Evolutionary conservation across 2,888 invertebrate genomes (phyloP).

Genomic region (Acanthosoma haemorrhoidale): DNA sequence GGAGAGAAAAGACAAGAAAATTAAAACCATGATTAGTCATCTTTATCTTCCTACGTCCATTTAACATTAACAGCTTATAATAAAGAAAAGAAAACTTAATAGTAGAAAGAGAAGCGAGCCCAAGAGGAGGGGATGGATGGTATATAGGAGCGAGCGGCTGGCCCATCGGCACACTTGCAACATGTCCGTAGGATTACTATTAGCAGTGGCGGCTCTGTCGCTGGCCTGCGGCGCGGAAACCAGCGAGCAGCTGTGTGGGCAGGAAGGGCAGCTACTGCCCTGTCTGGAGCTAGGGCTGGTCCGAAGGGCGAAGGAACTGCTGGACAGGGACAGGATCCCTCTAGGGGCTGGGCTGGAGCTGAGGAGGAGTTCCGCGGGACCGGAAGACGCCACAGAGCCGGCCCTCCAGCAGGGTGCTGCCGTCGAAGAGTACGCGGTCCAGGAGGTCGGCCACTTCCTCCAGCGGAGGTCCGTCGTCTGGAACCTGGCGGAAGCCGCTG

Average conservation of each 20-base stretch:
- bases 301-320: conserved; percentile 55
- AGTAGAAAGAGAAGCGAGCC: neutral
- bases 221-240: conserved; percentile 11
- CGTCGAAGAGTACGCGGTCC: conserved; percentile 55
- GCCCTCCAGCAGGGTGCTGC: conserved; percentile 51
- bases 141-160: conserved; percentile 9
- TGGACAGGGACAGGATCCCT: conserved; percentile 55
- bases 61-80: neutral
- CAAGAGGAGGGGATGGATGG: neutral
- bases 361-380: conserved; percentile 47
- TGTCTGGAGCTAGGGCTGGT: conserved; percentile 55
- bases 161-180: conserved; percentile 4
- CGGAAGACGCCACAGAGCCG: conserved; percentile 47
- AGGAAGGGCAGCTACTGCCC: conserved; percentile 42
- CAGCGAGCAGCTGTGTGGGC: neutral
- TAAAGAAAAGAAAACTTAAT: neutral
- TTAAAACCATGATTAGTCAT: too few relatives aligned
- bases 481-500: conserved; percentile 45
- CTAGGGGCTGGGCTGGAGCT: conserved; percentile 52
- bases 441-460: conserved; percentile 52
- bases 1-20: too few relatives aligned
- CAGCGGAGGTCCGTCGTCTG: conserved; percentile 53
- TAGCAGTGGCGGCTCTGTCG: neutral
- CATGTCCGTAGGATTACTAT: neutral
- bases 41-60: neutral